Evolutionary conservation across 2,113 vertebrate genomes (phyloP), one percentile per base, ranked within the genome.

Genomic region (Periophthalmus modestus): DNA sequence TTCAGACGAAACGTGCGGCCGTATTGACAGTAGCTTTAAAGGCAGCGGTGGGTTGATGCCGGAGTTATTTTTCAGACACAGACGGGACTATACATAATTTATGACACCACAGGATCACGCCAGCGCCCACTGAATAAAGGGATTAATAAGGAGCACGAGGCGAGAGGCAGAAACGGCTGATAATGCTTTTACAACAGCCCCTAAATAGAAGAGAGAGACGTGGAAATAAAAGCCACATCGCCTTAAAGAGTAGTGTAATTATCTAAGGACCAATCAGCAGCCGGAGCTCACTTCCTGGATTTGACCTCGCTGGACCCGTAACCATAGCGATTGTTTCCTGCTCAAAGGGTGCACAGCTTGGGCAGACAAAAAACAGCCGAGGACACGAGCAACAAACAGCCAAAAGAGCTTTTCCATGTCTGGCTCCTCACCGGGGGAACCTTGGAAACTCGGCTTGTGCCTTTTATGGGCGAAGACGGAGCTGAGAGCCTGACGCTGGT

Each of bases 201-300:
- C 89, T 86, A 71, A 82, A 88, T 72, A 63, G 70, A 80, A 80
- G 58, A 80, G 77, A 78, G 73, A 67, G 19, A 78, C 23, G 10
- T 0, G 57, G 21, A 28, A 14, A 59, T 21, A 62, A 68, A 68
- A 69, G 65, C 33, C 72, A 84, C 89, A 72, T 88, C 78, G 61
- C 82, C 84, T 89, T 88, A 77, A 86, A 83, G 84, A 88, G 88
- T 93, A 89, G 81, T 88, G 92, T 92, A 91, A 93, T 93, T 92
- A 87, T 92, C 86, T 75, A 13, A 23, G 79, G 85, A 80, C 90
- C 89, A 93, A 92, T 92, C 89, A 85, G 85, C 77, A 68, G 16
- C 54, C 68, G 66, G 74, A 78, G 83, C 77, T 78, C 84, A 84
- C 85, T 92, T 92, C 89, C 88, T 93, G 81, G 66, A 89, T 83